phyloP scores from a whole-genome alignment of 1,140 invertebrate species.

The Gyrodactylus salaris region DNA sequence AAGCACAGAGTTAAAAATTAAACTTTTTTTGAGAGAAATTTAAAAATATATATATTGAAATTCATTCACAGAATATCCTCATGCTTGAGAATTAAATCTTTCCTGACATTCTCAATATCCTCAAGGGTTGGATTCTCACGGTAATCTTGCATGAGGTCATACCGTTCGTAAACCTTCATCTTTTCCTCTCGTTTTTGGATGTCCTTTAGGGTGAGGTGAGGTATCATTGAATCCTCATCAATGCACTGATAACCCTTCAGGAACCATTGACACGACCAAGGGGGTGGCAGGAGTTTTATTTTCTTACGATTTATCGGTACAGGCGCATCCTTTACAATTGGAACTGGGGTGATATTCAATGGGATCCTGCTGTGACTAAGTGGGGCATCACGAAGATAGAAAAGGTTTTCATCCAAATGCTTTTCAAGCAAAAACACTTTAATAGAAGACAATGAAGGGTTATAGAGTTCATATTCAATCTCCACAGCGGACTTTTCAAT shows the following conservation, averaged over 20 bases:
- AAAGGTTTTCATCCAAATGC: constrained; percentile 50
- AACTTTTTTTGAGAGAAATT: no score
- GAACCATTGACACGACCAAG: neutral
- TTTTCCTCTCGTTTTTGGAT: neutral
- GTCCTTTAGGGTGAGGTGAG: neutral
- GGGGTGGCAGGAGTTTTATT: constrained; percentile 23
- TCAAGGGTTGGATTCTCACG: neutral
- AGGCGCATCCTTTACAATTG: constrained; percentile 33
- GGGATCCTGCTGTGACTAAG: constrained; percentile 68
- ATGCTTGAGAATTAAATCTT: neutral
- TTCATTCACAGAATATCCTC: no score
- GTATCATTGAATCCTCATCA: neutral
- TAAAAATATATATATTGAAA: no score
- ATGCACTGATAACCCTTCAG: neutral
- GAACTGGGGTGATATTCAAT: constrained; percentile 52
- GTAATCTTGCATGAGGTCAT: neutral
- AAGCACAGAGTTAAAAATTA: no score
- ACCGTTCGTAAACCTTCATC: neutral
- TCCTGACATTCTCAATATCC: neutral
- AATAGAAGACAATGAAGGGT: constrained; percentile 53
- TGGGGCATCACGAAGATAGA: constrained; percentile 64
- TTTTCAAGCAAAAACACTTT: constrained; percentile 64
- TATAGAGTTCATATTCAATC: constrained; percentile 60
- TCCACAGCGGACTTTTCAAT: constrained; percentile 52
- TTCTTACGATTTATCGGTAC: constrained; percentile 55